Base-by-base conservation (phyloP, 2,797 vertebrate species). In the Cyprinodon diabolis region DNA sequence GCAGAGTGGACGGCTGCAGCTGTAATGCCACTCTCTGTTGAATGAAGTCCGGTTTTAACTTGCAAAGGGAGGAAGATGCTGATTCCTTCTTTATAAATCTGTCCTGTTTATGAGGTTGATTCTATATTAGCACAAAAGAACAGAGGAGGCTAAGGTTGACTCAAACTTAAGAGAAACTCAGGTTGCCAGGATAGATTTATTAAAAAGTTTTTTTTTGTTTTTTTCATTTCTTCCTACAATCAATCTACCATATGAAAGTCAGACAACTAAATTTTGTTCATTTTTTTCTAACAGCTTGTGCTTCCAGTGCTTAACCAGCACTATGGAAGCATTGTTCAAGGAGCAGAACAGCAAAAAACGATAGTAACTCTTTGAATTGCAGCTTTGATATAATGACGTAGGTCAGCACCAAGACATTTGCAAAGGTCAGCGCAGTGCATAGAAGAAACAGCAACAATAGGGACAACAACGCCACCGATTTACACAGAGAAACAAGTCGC, bases 361-460 rank as follows among this genome's bases (percentile, higher is more conserved):
- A 74, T 15, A 66, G 56, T 68, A 79, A 78, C 48, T 48, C 66
- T 76, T 56, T 86, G 76, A 83, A 69, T 73, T 68, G 77, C 52
- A 30, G 74, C 81, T 87, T 90, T 87, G 77, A 88, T 81, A 68
- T 68, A 6, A 23, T 91, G 89, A 88, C 84, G 84, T 56, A 86
- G 51, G 81, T 83, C 74, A 54, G 62, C 69, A 52, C 76, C 71
- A 80, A 79, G 69, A 75, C 86, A 66, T 82, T 86, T 77, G 30
- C 78, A 90, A 89, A 30, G 86, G 90, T 91, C 91, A 84, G 63
- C 4, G 0, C 81, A 72, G 76, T 14, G 65, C 68, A 48, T 67
- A 72, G 75, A 76, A 84, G 74, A 79, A 86, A 80, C 77, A 86
- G 77, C 80, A 69, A 60, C 63, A 70, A 84, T 83, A 21, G 78